phyloP scores from a whole-genome alignment of 2,113 vertebrate genomes.

The Onychostruthus taczanowskii region DNA sequence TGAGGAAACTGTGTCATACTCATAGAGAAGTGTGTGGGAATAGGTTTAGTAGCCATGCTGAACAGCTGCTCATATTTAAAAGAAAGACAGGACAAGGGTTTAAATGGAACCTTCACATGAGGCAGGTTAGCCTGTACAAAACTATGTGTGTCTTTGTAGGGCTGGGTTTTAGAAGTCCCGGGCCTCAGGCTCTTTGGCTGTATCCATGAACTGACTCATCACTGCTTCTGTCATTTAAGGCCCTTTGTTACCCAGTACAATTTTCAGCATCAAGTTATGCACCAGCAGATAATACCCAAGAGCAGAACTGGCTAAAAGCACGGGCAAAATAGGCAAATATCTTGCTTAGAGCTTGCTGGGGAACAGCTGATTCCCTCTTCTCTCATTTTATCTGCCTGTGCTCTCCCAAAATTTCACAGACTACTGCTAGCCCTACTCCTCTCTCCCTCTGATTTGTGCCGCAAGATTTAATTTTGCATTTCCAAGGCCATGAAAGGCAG shows the following conservation, averaged over 20 bases:
- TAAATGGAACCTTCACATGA: not conserved
- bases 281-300: not conserved
- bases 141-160: not conserved
- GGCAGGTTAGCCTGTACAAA: not conserved
- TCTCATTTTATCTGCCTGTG: accelerated
- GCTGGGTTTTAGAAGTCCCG: not conserved
- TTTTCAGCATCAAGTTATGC: not conserved
- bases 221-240: not conserved
- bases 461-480: not conserved
- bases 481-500: not conserved
- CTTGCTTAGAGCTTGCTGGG: not conserved
- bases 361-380: not conserved
- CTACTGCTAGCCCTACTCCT: not conserved
- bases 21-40: not conserved
- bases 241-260: not conserved
- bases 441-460: not conserved
- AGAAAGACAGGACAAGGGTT: not conserved
- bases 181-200: not conserved
- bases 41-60: not conserved
- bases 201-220: not conserved
- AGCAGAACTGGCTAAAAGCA: not conserved
- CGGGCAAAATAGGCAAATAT: not conserved
- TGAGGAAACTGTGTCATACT: not conserved
- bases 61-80: not conserved
- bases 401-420: not conserved